Conservation (phyloP, 2,888 invertebrate species). For the Chrysolina americana region DNA sequence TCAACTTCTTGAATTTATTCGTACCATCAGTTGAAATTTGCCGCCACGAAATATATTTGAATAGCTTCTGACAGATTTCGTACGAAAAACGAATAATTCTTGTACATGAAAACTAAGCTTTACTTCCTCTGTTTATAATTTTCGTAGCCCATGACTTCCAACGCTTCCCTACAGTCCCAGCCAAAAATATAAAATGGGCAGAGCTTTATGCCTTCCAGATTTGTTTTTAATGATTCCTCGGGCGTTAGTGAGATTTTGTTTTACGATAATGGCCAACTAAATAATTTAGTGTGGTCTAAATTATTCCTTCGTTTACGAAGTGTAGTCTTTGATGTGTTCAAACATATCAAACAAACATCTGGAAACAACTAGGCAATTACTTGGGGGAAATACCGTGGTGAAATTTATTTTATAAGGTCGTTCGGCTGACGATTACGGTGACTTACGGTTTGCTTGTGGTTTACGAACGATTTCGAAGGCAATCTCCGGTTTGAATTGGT, state of each 20-base stretch:
- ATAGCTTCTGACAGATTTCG: no score
- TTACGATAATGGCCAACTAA: slow-evolving; percentile 59
- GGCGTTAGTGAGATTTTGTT: slow-evolving; percentile 58
- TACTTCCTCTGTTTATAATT: neutral
- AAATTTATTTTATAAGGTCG: slow-evolving; percentile 44
- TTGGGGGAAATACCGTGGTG: slow-evolving; percentile 28
- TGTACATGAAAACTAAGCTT: no score
- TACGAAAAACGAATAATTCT: no score
- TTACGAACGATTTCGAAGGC: slow-evolving; percentile 27
- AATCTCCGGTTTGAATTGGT: slow-evolving; percentile 15
- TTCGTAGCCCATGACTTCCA: neutral
- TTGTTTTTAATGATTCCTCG: slow-evolving; percentile 63
- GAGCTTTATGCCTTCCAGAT: slow-evolving; percentile 57
- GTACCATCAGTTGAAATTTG: no score
- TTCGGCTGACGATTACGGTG: slow-evolving; percentile 38
- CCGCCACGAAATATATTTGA: no score
- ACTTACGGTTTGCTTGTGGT: slow-evolving; percentile 44
- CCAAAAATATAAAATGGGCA: slow-evolving; percentile 13
- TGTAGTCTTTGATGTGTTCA: slow-evolving; percentile 55
- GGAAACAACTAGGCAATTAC: slow-evolving; percentile 59
- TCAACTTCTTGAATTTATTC: no score
- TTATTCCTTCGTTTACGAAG: slow-evolving; percentile 58
- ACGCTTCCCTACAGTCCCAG: neutral
- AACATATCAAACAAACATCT: slow-evolving; percentile 53
- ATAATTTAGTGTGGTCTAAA: slow-evolving; percentile 59